A percentile compares a stretch with the other conserved stretches of the same genome.
phyloP scores from a whole-genome alignment of 2,888 invertebrate genomes.

The Isotomurus palustris region DNA sequence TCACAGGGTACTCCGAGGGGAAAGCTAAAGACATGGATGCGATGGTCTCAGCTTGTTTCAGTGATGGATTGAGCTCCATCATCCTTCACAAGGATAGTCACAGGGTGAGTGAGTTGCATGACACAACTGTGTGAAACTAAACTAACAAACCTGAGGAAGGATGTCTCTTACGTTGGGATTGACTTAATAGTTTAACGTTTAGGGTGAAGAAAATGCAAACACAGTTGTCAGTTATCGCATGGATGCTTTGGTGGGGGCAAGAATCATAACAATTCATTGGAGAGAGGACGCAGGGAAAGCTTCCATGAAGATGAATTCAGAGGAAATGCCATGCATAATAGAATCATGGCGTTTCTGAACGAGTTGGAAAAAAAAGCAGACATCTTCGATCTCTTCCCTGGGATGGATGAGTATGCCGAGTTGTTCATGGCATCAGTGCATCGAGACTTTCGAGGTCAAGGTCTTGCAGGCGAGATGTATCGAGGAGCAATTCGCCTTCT shows the following conservation, averaged over 20 bases:
- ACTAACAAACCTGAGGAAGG: too few species aligned
- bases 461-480: constrained; percentile 37
- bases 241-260: constrained; percentile 20
- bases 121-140: too few species aligned
- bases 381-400: constrained; percentile 32
- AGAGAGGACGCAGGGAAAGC: constrained; percentile 12
- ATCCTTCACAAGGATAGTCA: constrained; percentile 30
- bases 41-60: constrained; percentile 32
- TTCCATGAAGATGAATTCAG: constrained; percentile 24
- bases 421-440: constrained; percentile 41
- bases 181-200: background rate
- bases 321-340: constrained; percentile 39
- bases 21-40: constrained; percentile 38
- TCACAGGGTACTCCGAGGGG: constrained; percentile 30
- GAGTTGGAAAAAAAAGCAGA: constrained; percentile 31
- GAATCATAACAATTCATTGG: constrained; percentile 30
- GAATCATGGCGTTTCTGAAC: constrained; percentile 37
- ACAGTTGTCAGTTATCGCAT: background rate
- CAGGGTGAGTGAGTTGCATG: constrained; percentile 34
- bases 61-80: constrained; percentile 35
- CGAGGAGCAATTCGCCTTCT: constrained; percentile 30
- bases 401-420: constrained; percentile 36
- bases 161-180: too few species aligned
- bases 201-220: background rate
- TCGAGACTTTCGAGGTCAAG: constrained; percentile 36